A percentile compares a stretch with the other conserved stretches of the same genome.
These are phyloP conservation scores for Aegithalos caudatus DNA, from an alignment of 2,113 vertebrate species.

Conservation along the genomic window DNA sequence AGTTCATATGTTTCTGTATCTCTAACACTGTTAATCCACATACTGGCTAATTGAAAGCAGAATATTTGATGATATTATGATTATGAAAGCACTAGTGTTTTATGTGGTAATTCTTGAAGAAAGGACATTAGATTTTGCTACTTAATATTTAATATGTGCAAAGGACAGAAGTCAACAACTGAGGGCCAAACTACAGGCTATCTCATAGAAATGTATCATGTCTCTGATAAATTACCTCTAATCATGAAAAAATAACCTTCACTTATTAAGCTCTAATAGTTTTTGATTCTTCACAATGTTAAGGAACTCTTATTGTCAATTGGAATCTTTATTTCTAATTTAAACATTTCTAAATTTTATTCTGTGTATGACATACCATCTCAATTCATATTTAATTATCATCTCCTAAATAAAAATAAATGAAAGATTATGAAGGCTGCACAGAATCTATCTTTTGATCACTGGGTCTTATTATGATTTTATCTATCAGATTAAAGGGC, in stretches of 20 bases:
- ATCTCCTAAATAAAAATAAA: conserved; percentile 38
- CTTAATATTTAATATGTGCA: neutral
- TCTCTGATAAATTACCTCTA: neutral
- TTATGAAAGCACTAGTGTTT: neutral
- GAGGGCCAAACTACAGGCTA: neutral
- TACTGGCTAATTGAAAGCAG: neutral
- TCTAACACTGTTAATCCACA: neutral
- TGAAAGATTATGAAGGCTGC: neutral
- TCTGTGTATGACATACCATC: conserved; percentile 10
- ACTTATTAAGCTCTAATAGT: neutral
- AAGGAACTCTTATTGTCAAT: neutral
- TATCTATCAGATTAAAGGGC: neutral
- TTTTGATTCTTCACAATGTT: neutral
- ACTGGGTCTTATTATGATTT: neutral
- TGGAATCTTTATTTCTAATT: neutral
- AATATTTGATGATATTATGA: neutral
- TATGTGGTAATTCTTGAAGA: neutral
- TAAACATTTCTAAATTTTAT: neutral
- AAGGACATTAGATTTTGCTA: neutral
- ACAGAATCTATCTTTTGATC: neutral
- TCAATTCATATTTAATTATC: conserved; percentile 55
- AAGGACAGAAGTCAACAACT: neutral
- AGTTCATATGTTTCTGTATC: neutral
- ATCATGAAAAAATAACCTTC: neutral
- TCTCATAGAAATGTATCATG: neutral